These are phyloP conservation scores for Cervus canadensis DNA, from an alignment of 2,113 vertebrate genomes.

Conservation along the genomic window DNA sequence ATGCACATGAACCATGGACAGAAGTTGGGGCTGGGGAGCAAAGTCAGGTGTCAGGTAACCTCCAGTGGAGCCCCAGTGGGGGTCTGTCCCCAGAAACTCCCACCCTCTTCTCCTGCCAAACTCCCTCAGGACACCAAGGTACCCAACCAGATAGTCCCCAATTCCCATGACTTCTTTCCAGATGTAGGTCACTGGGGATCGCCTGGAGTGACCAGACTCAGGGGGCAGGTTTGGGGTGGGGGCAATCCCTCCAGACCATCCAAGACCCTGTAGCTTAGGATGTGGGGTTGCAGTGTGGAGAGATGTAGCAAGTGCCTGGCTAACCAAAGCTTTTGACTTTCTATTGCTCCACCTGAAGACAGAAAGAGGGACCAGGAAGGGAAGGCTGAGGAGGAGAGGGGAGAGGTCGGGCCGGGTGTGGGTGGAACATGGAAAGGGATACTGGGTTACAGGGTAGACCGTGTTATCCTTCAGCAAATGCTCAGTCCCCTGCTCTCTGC, in stretches of 20 bases:
- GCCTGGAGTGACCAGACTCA: not conserved
- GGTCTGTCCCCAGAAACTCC: not conserved
- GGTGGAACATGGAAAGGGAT: not conserved
- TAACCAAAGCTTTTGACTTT: not conserved
- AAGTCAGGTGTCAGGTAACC: not conserved
- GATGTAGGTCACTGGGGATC: not conserved
- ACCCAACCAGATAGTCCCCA: not conserved
- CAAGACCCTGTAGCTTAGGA: not conserved
- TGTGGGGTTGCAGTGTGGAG: not conserved
- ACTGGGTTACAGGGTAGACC: not conserved
- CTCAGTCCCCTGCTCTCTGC: not conserved
- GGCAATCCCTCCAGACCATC: not conserved
- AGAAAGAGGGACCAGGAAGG: not conserved
- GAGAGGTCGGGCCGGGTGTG: not conserved
- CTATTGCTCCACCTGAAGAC: not conserved
- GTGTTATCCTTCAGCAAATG: not conserved
- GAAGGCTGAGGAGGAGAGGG: not conserved
- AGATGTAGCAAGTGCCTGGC: not conserved
- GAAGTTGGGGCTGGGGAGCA: slow-evolving; percentile 84
- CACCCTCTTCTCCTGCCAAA: not conserved
- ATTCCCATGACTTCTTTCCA: not conserved
- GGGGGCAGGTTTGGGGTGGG: not conserved
- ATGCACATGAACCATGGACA: slow-evolving; percentile 88
- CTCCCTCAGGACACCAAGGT: not conserved
- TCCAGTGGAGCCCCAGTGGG: rapidly evolving